Conservation (phyloP, 2,888 invertebrate genomes). For the Eurytoma adleriae region DNA sequence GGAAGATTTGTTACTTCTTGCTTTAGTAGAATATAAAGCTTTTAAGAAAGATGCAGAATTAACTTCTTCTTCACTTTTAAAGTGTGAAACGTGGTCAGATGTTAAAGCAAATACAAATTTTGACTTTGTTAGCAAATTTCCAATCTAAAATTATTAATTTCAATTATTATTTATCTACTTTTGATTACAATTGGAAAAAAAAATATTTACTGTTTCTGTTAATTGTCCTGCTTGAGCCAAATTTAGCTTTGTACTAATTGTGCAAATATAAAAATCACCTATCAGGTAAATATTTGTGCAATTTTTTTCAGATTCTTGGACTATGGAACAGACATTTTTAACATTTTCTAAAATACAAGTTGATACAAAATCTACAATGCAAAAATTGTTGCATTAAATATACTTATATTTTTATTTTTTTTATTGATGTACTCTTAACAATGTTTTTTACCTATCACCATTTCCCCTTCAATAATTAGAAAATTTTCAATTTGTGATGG, state of each 20-base stretch:
- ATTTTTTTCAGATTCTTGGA: slow-evolving; percentile 61
- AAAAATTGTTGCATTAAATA: slow-evolving; percentile 3
- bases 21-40: slow-evolving; percentile 64
- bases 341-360: slow-evolving; percentile 60
- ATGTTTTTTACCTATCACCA: slow-evolving; percentile 64
- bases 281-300: slow-evolving; percentile 64
- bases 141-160: slow-evolving; percentile 63
- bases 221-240: slow-evolving; percentile 67
- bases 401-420: too few species aligned
- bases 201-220: slow-evolving; percentile 63
- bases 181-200: slow-evolving; percentile 16
- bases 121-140: slow-evolving; percentile 62
- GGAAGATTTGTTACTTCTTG: slow-evolving; percentile 56
- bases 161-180: slow-evolving; percentile 4
- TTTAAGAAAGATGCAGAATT: slow-evolving; percentile 65
- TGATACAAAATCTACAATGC: slow-evolving; percentile 63
- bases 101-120: slow-evolving; percentile 65
- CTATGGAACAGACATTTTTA: slow-evolving; percentile 65
- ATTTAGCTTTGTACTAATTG: slow-evolving; percentile 64
- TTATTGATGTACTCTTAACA: too few species aligned
- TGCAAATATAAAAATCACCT: slow-evolving; percentile 65
- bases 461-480: slow-evolving; percentile 67
- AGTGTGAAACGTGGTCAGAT: slow-evolving; percentile 66
- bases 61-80: slow-evolving; percentile 62
- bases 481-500: slow-evolving; percentile 66